These are phyloP conservation scores for Noctua fimbriata DNA, from an alignment of 2,888 invertebrate species.

Conservation along the genomic window DNA sequence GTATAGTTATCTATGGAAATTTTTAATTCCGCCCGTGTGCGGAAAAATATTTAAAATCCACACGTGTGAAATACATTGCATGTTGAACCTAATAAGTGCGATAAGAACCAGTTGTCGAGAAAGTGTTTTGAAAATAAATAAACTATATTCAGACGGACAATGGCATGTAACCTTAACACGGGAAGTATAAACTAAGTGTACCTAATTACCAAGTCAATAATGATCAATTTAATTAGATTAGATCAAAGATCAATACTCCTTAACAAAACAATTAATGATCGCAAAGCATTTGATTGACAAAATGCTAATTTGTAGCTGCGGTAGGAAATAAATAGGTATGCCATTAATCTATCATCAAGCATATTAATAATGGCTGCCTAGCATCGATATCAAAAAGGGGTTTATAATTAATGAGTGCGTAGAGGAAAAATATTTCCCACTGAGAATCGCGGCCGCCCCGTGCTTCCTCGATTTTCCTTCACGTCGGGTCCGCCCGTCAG, in stretches of 20 bases:
- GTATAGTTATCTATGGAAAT: too few relatives aligned
- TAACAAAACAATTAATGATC: conserved; percentile 15
- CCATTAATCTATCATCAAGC: conserved; percentile 43
- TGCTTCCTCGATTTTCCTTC: conserved; percentile 71
- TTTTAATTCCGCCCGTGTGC: too few relatives aligned
- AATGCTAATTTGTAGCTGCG: conserved; percentile 34
- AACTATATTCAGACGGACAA: background rate
- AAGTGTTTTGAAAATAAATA: too few relatives aligned
- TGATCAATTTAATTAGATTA: conserved; percentile 16
- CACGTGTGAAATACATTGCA: too few relatives aligned
- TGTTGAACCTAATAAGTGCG: too few relatives aligned
- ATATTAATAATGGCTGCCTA: conserved; percentile 47
- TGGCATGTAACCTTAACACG: background rate
- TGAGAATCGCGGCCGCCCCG: conserved; percentile 68
- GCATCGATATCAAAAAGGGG: conserved; percentile 41
- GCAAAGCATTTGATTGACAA: conserved; percentile 33
- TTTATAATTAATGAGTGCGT: conserved; percentile 63
- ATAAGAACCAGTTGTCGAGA: too few relatives aligned
- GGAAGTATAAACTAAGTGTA: background rate
- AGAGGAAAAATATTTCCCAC: conserved; percentile 76
- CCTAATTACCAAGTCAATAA: background rate
- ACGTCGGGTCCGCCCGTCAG: conserved; percentile 71
- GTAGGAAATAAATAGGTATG: conserved; percentile 18
- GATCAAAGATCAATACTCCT: conserved; percentile 27
- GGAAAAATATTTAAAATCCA: too few relatives aligned